These are phyloP conservation scores for Brachionus paranguensis DNA, from an alignment of 1,140 invertebrate genomes.

Conservation along the genomic window DNA sequence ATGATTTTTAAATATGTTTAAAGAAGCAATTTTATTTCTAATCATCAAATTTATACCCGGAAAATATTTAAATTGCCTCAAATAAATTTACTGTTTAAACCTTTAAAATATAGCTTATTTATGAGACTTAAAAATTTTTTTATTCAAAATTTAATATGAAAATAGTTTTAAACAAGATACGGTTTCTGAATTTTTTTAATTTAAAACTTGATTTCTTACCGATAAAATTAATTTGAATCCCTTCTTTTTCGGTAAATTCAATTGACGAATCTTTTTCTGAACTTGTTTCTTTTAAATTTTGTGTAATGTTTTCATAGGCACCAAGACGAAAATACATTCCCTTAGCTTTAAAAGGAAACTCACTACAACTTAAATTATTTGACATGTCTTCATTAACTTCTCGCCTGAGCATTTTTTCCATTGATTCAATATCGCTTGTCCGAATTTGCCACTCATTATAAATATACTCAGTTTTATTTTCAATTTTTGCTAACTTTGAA, in stretches of 20 bases:
- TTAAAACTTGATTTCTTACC: not conserved
- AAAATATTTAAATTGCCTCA: no score
- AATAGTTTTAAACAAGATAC: not conserved
- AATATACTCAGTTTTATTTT: not conserved
- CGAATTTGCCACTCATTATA: not conserved
- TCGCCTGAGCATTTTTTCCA: conserved; percentile 4
- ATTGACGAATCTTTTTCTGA: not conserved
- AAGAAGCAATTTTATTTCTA: no score
- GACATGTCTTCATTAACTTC: not conserved
- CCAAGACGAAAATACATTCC: not conserved
- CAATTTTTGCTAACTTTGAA: not conserved
- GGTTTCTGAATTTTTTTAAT: not conserved
- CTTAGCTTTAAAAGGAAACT: not conserved
- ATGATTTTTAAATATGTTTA: no score
- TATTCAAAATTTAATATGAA: not conserved
- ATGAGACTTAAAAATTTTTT: no score
- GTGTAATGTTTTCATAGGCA: not conserved
- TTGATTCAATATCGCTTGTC: not conserved
- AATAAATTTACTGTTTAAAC: no score
- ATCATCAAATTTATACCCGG: no score
- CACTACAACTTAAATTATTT: not conserved
- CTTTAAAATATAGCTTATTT: no score
- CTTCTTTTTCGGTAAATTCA: not conserved
- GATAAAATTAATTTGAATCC: not conserved
- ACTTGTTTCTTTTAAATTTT: not conserved